phyloP scores from a whole-genome alignment of 2,888 invertebrate genomes.

The Platycheirus albimanus region DNA sequence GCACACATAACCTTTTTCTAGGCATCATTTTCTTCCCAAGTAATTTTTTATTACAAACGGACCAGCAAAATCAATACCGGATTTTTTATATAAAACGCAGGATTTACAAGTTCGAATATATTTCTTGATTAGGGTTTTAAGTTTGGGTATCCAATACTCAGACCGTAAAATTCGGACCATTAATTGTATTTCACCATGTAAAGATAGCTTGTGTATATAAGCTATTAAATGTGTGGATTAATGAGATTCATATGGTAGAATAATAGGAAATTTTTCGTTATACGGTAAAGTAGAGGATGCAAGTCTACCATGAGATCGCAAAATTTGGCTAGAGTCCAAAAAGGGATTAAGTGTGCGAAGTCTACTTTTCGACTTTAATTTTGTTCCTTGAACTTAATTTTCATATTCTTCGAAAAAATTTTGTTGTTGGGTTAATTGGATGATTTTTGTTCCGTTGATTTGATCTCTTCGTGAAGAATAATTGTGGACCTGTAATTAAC shows the following conservation, averaged over 20 bases:
- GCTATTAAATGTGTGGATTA: background rate
- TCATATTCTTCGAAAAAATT: background rate
- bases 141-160: constrained; percentile 2
- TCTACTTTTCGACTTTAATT: background rate
- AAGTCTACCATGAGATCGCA: background rate
- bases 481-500: background rate
- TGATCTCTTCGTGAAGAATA: constrained; percentile 12
- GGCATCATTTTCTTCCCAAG: background rate
- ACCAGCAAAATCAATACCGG: constrained; percentile 14
- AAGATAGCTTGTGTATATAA: background rate
- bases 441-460: background rate
- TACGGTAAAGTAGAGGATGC: background rate
- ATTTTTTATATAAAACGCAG: constrained; percentile 1
- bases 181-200: constrained; percentile 13
- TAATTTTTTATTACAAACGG: background rate
- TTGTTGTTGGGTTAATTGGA: background rate
- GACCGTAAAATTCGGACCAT: background rate
- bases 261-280: background rate
- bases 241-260: background rate
- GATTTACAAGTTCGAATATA: constrained; percentile 1
- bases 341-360: background rate
- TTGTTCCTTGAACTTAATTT: background rate
- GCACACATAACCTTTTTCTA: background rate
- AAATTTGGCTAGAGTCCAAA: background rate
- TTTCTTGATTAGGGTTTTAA: constrained; percentile 1